Base-by-base conservation (phyloP, 2,113 vertebrate genomes). In the Oreotrochilus melanogaster region DNA sequence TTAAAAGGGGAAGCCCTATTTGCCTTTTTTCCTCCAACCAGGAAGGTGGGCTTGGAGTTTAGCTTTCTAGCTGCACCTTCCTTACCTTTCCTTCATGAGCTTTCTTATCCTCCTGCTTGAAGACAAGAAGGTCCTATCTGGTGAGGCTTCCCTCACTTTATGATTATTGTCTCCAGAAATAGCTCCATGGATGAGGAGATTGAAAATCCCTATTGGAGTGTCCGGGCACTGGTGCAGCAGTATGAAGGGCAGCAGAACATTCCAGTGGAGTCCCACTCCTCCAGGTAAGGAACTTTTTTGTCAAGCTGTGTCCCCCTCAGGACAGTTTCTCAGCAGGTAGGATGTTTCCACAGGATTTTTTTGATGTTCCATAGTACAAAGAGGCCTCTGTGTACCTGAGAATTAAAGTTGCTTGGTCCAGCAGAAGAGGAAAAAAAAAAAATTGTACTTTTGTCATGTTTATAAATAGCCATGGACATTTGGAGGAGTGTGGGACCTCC, bases 171-270 rank as follows among this genome's bases (percentile, higher is more conserved):
- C 83, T 78, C 25, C 91, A 98, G 98, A 72, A 98, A 97, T n/a
- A 97, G 97, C 97, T 98, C 98, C 67, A 53, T 97, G 93, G 98
- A 99, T 3, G 98, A 98, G 79, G 99, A 99, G 51, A 98, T 98
- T 9, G 98, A 98, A 88, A 98, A 98, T 22, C 98, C 98, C 0
- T 98, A 96, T 95, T 98, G 98, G 98, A 99, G 99, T 9, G 99
- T 99, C 65, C 98, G 99, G 18, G 98, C 99, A 1, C 97, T 99
- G 92, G 99, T 99, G 64, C 97, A 99, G 95, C 99, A 99, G 91
- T 99, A 99, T 8, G 99, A 99, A 95, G 98, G 98, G 25, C 98
- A 99, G 83, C 98, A 97, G 82, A 97, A 87, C 48, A 12, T 89
- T 15, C 95, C 98, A 0, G 64, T 91, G 3, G 98, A 98, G 50